phyloP scores from a whole-genome alignment of 2,888 invertebrate species.

The Nomada hirtipes region DNA sequence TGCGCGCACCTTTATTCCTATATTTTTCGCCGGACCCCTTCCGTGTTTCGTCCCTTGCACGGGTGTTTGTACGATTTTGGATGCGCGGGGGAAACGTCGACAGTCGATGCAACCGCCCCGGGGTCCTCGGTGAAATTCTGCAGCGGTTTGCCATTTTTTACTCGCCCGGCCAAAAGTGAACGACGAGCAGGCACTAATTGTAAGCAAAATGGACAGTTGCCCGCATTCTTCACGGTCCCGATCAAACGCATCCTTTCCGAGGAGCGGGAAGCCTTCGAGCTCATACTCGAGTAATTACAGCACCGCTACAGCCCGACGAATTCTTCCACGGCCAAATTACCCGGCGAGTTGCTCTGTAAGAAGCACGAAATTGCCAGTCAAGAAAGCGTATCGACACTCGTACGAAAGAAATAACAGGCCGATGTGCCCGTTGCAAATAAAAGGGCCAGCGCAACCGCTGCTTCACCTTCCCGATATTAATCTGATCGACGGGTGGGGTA shows the following conservation, averaged over 20 bases:
- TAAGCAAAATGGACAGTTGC: constrained; percentile 40
- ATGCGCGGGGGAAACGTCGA: constrained; percentile 1
- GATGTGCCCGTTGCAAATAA: constrained; percentile 35
- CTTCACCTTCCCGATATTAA: constrained; percentile 51
- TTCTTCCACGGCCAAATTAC: constrained; percentile 41
- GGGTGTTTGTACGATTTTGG: constrained; percentile 9
- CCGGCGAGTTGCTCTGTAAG: constrained; percentile 14
- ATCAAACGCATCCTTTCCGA: constrained; percentile 13
- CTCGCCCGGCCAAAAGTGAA: not conserved
- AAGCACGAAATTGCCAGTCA: constrained; percentile 34
- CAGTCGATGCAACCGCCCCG: not conserved
- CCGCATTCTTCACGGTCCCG: constrained; percentile 15
- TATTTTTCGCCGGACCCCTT: constrained; percentile 1
- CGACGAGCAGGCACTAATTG: constrained; percentile 20
- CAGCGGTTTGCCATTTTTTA: constrained; percentile 7
- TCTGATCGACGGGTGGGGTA: constrained; percentile 18
- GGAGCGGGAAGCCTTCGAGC: constrained; percentile 23
- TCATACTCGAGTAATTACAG: constrained; percentile 32
- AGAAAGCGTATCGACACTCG: constrained; percentile 24
- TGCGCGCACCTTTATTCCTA: constrained; percentile 44
- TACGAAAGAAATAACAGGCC: constrained; percentile 46
- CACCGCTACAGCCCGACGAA: constrained; percentile 3
- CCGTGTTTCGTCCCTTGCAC: not conserved
- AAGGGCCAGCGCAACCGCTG: constrained; percentile 29
- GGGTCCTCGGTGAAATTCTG: constrained; percentile 20